Percentiles rank a stretch among this genome's conserved stretches.
phyloP scores from a whole-genome alignment of 2,113 vertebrate genomes.

The Tragelaphus buxtoni region DNA sequence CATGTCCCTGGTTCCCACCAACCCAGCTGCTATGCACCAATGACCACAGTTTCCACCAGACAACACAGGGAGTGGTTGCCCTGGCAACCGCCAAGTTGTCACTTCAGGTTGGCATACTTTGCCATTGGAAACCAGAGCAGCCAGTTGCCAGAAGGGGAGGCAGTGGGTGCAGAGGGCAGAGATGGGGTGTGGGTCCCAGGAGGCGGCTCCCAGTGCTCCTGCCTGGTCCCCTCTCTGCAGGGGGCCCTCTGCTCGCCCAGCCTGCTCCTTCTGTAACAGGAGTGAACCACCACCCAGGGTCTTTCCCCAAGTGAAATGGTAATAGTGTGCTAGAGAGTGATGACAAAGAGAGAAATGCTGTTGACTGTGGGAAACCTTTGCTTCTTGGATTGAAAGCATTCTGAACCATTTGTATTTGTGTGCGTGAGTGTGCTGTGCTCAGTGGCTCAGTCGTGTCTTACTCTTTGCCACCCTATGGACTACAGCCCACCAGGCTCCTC shows the following conservation, averaged over 20 bases:
- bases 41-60: background rate
- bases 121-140: background rate
- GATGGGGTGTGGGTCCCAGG: rapidly evolving
- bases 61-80: conserved; percentile 22
- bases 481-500: background rate
- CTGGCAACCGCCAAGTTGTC: conserved; percentile 26
- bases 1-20: background rate
- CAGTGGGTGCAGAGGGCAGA: rapidly evolving
- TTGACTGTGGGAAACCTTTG: background rate
- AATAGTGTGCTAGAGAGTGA: too few species aligned
- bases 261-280: background rate
- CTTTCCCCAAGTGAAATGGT: background rate
- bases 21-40: background rate
- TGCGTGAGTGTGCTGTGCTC: background rate
- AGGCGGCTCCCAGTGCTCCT: rapidly evolving
- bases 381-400: background rate
- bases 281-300: rapidly evolving
- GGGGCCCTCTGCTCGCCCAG: background rate
- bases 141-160: background rate
- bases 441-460: background rate
- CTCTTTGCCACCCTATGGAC: background rate
- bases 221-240: rapidly evolving
- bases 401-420: background rate
- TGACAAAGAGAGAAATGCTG: background rate
- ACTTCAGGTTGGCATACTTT: background rate